Percentiles rank a stretch among this genome's conserved stretches.
Conservation (phyloP, 2,888 invertebrate species). For the Hydriomena furcata region DNA sequence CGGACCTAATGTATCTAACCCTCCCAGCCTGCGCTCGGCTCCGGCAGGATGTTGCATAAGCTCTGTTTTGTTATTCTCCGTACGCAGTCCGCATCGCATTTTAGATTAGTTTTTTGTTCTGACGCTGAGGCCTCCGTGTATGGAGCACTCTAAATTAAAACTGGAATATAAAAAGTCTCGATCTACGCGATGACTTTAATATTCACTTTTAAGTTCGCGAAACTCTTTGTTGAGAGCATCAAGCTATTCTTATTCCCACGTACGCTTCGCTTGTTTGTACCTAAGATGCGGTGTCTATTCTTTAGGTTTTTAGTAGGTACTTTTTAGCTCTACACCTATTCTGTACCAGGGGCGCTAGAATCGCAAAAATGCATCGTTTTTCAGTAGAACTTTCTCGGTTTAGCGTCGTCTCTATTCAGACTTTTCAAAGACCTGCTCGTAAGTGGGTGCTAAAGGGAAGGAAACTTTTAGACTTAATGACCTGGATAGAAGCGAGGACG, state of each 20-base stretch:
- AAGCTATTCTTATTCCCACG: slow-evolving; percentile 62
- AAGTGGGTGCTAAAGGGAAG: slow-evolving; percentile 52
- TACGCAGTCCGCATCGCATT: slow-evolving; percentile 70
- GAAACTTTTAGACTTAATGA: slow-evolving; percentile 70
- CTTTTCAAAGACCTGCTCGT: slow-evolving; percentile 30
- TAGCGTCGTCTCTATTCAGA: slow-evolving; percentile 49
- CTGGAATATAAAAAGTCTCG: slow-evolving; percentile 32
- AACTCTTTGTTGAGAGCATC: slow-evolving; percentile 58
- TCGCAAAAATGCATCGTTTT: slow-evolving; percentile 59
- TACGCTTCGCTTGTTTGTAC: slow-evolving; percentile 49
- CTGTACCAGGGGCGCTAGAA: slow-evolving; percentile 19
- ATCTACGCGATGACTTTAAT: slow-evolving; percentile 38
- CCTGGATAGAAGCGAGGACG: slow-evolving; percentile 46
- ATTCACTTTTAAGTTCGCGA: slow-evolving; percentile 46
- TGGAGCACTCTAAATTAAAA: slow-evolving; percentile 24
- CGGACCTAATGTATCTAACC: slow-evolving; percentile 69
- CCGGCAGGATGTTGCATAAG: slow-evolving; percentile 82
- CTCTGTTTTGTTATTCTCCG: slow-evolving; percentile 76
- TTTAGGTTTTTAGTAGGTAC: too few relatives aligned
- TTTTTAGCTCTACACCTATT: slow-evolving; percentile 20
- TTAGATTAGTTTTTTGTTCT: slow-evolving; percentile 77
- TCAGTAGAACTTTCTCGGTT: slow-evolving; percentile 60
- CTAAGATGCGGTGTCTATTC: slow-evolving; percentile 49
- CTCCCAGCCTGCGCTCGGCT: slow-evolving; percentile 53
- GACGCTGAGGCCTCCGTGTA: slow-evolving; percentile 42